These are phyloP conservation scores for Harmothoe impar DNA, from an alignment of 2,888 invertebrate genomes.

Conservation along the genomic window DNA sequence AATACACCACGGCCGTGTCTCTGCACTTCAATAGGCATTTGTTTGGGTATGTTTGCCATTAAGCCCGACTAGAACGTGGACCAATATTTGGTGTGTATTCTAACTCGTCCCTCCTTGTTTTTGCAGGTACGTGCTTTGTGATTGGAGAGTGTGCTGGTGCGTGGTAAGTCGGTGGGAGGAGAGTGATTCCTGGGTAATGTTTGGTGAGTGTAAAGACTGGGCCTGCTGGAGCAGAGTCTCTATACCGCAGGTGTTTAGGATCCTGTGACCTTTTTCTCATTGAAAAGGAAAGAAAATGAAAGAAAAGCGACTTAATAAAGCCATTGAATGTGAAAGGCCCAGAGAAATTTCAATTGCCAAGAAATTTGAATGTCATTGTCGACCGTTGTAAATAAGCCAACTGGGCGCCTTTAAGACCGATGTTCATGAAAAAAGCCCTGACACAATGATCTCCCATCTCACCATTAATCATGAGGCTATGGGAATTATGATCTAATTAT, in stretches of 20 bases:
- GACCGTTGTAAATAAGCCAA: neutral
- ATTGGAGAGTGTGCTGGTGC: constrained; percentile 19
- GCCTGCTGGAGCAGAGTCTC: neutral
- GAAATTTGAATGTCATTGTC: neutral
- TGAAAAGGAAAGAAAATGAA: neutral
- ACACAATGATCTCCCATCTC: too few relatives aligned
- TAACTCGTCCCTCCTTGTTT: constrained; percentile 38
- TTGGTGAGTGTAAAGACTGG: constrained; percentile 36
- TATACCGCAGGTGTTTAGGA: constrained; percentile 5
- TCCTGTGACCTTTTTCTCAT: neutral
- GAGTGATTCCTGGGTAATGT: neutral
- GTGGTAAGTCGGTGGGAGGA: neutral
- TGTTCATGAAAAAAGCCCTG: too few relatives aligned
- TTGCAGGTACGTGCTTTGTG: constrained; percentile 49
- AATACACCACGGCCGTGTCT: neutral
- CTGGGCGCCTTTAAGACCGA: neutral
- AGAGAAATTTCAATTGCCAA: neutral
- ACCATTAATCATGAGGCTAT: too few relatives aligned
- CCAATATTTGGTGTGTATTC: constrained; percentile 46
- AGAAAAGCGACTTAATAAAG: neutral
- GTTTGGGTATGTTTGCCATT: constrained; percentile 41
- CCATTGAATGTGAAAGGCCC: constrained; percentile 5
- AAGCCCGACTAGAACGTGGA: neutral
- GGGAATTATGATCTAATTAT: too few relatives aligned
- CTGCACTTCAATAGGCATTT: neutral